A percentile compares a stretch with the other conserved stretches of the same genome.
These are phyloP conservation scores for Drosophila sulfurigaster DNA, from an alignment of 1,140 invertebrate species.

Conservation along the genomic window DNA sequence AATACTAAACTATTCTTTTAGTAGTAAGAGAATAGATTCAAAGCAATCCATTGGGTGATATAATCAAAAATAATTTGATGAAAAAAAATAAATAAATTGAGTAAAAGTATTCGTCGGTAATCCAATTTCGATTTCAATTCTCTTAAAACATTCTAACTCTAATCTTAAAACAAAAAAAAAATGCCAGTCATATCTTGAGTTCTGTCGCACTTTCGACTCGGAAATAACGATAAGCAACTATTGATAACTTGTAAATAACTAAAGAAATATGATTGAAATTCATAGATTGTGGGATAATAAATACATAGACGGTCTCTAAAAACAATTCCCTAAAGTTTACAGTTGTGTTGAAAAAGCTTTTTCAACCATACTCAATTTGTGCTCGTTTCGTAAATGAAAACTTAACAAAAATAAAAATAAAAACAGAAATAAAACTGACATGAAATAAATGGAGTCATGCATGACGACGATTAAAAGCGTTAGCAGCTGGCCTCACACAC, in stretches of 20 bases:
- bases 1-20: too few species aligned
- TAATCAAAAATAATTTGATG: too few species aligned
- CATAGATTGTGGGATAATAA: neutral
- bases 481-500: constrained; percentile 46
- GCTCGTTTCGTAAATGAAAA: neutral
- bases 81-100: neutral
- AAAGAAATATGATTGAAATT: constrained; percentile 3
- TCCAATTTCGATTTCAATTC: neutral
- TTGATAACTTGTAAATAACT: constrained; percentile 8
- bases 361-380: neutral
- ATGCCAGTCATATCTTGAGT: neutral
- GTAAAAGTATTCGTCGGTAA: too few species aligned
- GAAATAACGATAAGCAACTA: neutral
- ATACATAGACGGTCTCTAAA: neutral
- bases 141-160: neutral
- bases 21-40: too few species aligned
- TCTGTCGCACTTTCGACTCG: too few species aligned
- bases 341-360: constrained; percentile 9
- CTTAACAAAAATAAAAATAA: neutral
- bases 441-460: constrained; percentile 30
- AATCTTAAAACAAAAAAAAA: constrained; percentile 1
- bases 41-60: too few species aligned
- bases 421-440: constrained; percentile 1
- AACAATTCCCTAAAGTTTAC: neutral
- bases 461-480: constrained; percentile 52